Evolutionary conservation across 2,113 vertebrate species (phyloP), one percentile per base, ranked within the genome.

Genomic region (Scopus umbretta): DNA sequence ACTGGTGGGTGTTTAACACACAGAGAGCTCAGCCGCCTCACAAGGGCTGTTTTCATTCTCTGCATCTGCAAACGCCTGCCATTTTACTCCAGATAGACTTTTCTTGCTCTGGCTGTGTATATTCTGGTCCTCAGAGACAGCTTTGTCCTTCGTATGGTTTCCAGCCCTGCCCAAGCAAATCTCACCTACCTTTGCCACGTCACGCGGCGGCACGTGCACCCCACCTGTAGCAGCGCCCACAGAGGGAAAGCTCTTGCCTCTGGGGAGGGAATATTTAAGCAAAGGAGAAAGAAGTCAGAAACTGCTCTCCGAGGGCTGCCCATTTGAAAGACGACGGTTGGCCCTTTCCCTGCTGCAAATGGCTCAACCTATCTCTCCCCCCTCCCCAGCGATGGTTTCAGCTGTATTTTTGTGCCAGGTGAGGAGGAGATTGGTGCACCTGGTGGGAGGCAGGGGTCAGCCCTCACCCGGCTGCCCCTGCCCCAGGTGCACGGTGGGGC

Each of bases 131-230:
- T 42, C 43, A 59, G 56, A 62, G 55, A 30, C 45, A 53, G 61
- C 38, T 75, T 90, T 65, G 30, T 43, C 59, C 40, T 47, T 9
- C 12, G 10, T 4, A 0, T 2, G 19, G 26, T 52, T 93, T 65
- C 71, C 40, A 53, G 32, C 17, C 68, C 50, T 30, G 15, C 26
- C 34, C 0, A 2, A 50, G 61, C 19, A n/a, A 38, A 32, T 29
- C 8, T n/a, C 22, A 19, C 30, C 20, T 8, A 10, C 49, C 16
- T 36, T 16, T 1, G 1, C 23, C 55, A 9, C 0, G 2, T 42
- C 29, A 11, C 0, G 0, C 1, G 0, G 22, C 8, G 7, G 29
- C 49, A 20, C 49, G 6, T 0, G 0, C 15, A 1, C 12, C 14
- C 4, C 26, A 11, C 8, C 9, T 8, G 12, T 21, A n/a, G 45